Conservation (phyloP, 1,140 invertebrate species). For the Drosophila nebulosa region DNA sequence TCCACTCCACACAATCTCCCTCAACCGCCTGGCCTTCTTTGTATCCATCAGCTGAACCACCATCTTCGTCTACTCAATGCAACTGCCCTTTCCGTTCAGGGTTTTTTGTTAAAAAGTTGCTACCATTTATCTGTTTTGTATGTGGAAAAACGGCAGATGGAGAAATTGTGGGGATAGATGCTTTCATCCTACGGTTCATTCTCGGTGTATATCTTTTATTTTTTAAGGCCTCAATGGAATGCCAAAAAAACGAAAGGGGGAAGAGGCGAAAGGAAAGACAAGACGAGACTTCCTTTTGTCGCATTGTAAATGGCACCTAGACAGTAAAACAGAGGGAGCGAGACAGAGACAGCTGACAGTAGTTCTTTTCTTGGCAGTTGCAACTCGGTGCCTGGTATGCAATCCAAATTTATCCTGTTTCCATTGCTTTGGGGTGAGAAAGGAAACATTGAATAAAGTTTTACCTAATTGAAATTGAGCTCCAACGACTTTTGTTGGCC, state of each 20-base stretch:
- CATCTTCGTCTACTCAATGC: slow-evolving; percentile 52
- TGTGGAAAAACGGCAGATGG: background rate
- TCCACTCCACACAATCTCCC: background rate
- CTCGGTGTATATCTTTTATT: slow-evolving; percentile 12
- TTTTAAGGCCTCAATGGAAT: slow-evolving; percentile 28
- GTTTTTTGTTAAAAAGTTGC: slow-evolving; percentile 70
- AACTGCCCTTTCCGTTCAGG: slow-evolving; percentile 32
- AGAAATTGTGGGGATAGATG: background rate
- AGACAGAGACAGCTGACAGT: background rate
- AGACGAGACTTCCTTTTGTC: slow-evolving; percentile 52
- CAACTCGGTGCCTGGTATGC: slow-evolving; percentile 2
- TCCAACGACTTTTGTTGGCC: background rate
- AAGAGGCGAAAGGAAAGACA: background rate
- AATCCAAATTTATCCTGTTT: background rate
- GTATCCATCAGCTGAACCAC: background rate
- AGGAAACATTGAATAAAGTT: slow-evolving; percentile 6
- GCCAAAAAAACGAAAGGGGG: slow-evolving; percentile 23
- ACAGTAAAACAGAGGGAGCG: background rate
- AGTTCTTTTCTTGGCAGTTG: slow-evolving; percentile 22
- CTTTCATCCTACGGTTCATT: slow-evolving; percentile 17
- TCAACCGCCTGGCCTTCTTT: background rate
- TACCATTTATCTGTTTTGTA: slow-evolving; percentile 74
- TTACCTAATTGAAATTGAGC: slow-evolving; percentile 14
- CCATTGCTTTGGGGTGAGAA: background rate
- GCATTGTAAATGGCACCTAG: slow-evolving; percentile 41